phyloP scores from a whole-genome alignment of 2,888 invertebrate genomes.

The Tortricodes alternella region DNA sequence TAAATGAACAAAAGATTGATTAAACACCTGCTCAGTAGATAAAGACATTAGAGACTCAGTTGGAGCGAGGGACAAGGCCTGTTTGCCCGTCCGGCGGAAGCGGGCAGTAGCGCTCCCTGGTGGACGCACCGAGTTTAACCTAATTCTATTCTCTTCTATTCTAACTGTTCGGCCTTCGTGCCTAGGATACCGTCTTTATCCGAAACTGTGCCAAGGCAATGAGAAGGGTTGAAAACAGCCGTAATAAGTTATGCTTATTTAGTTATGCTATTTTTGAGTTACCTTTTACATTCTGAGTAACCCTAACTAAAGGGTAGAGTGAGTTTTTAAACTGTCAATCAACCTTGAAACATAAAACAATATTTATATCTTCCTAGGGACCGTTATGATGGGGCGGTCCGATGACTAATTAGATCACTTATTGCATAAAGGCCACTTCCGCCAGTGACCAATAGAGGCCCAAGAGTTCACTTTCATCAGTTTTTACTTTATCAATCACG shows the following conservation, averaged over 20 bases:
- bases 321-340: too few relatives aligned
- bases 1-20: neutral
- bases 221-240: constrained; percentile 19
- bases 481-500: too few relatives aligned
- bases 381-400: too few relatives aligned
- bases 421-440: too few relatives aligned
- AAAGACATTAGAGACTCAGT: constrained; percentile 11
- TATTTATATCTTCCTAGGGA: too few relatives aligned
- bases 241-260: constrained; percentile 3
- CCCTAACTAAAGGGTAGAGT: neutral
- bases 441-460: too few relatives aligned
- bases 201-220: constrained; percentile 45
- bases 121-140: constrained; percentile 56
- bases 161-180: constrained; percentile 33
- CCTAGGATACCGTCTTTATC: constrained; percentile 42
- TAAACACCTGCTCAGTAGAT: neutral
- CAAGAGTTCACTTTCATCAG: too few relatives aligned
- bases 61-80: constrained; percentile 3
- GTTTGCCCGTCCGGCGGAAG: constrained; percentile 33
- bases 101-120: constrained; percentile 20
- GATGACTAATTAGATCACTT: too few relatives aligned
- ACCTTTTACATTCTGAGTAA: neutral
- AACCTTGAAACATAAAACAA: too few relatives aligned
- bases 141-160: constrained; percentile 55
- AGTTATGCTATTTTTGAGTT: neutral